These are phyloP conservation scores for Drosophila auraria DNA, from an alignment of 1,140 invertebrate species.

Conservation along the genomic window DNA sequence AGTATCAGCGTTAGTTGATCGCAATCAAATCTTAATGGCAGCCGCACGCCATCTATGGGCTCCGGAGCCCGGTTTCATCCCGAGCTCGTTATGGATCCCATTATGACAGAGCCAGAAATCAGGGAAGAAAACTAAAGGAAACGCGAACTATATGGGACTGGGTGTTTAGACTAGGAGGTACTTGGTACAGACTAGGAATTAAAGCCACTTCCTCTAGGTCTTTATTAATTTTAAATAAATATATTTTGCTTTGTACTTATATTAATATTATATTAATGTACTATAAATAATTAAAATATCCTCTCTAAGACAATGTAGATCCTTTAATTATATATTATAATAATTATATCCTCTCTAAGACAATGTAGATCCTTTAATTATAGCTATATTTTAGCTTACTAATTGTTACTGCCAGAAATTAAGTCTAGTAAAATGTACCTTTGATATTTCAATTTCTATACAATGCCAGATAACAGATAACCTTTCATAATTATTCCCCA, in stretches of 20 bases:
- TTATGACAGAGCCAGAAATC: slow-evolving; percentile 31
- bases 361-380: too few relatives aligned
- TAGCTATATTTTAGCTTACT: too few relatives aligned
- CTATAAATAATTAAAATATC: too few relatives aligned
- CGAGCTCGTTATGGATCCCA: slow-evolving; percentile 52
- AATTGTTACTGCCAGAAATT: too few relatives aligned
- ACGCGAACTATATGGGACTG: not conserved
- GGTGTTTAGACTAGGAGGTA: not conserved
- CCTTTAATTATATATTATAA: too few relatives aligned
- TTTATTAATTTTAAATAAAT: not conserved
- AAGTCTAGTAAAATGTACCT: too few relatives aligned
- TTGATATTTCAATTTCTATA: not conserved
- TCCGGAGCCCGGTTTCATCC: slow-evolving; percentile 13
- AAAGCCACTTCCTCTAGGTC: too few relatives aligned
- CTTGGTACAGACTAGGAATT: not conserved
- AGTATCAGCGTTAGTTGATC: slow-evolving; percentile 46
- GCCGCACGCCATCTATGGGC: slow-evolving; percentile 50
- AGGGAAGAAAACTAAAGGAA: slow-evolving; percentile 12
- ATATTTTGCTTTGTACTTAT: not conserved
- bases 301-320: too few relatives aligned
- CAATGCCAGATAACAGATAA: not conserved
- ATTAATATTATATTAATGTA: too few relatives aligned
- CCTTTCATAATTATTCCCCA: not conserved
- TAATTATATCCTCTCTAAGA: too few relatives aligned
- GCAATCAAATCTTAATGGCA: slow-evolving; percentile 65